Evolutionary conservation across 2,113 vertebrate genomes (phyloP).

Genomic region (Tachysurus fulvidraco): DNA sequence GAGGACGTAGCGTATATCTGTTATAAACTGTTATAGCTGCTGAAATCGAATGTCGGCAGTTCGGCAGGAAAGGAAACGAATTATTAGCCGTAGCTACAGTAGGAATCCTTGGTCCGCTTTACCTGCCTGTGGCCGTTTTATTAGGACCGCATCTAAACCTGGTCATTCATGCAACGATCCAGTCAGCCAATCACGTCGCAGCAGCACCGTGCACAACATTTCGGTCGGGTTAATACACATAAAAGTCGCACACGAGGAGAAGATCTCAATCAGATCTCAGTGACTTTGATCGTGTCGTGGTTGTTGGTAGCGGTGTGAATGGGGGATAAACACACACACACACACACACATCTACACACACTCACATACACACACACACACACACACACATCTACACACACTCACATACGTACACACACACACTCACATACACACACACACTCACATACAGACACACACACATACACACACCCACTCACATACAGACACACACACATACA

Average conservation of each 20-base stretch:
- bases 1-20: constrained; percentile 23
- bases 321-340: no score
- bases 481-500: no score
- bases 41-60: constrained; percentile 5
- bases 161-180: background rate
- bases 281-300: background rate
- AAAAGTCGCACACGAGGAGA: background rate
- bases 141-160: background rate
- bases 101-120: no score
- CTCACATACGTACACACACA: no score
- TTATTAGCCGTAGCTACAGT: background rate
- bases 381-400: no score
- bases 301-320: background rate
- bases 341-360: no score
- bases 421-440: no score
- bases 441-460: no score
- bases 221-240: background rate
- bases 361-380: no score
- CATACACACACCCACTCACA: no score
- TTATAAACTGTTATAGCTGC: constrained; percentile 24
- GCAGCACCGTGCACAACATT: background rate
- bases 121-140: background rate
- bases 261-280: background rate
- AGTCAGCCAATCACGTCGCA: background rate
- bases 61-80: background rate